A percentile compares a stretch with the other conserved stretches of the same genome.
Evolutionary conservation across 2,113 vertebrate genomes (phyloP).

Genomic region (Solenodon paradoxus): DNA sequence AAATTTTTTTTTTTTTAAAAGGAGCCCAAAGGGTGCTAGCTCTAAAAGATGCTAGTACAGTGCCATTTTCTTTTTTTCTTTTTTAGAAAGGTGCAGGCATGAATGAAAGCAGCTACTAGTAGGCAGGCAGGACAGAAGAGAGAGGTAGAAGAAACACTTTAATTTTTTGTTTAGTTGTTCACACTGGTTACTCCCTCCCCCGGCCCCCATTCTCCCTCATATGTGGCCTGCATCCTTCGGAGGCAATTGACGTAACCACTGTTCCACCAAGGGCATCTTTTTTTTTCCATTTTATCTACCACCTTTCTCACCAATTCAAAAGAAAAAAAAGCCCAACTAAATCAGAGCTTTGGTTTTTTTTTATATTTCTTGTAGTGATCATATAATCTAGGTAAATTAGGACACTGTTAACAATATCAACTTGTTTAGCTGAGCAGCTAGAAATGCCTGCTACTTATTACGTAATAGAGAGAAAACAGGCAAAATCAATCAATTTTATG

Average conservation of each 20-base stretch:
- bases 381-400: not conserved
- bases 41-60: not conserved
- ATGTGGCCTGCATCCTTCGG: too few species aligned
- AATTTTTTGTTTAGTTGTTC: too few species aligned
- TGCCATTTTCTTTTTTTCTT: not conserved
- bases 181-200: too few species aligned
- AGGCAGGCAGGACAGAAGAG: too few species aligned
- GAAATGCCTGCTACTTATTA: not conserved
- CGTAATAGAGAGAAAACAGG: not conserved
- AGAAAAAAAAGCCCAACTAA: not conserved
- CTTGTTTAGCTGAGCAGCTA: not conserved
- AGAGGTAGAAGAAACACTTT: too few species aligned
- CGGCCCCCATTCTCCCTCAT: too few species aligned
- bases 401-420: not conserved
- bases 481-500: not conserved
- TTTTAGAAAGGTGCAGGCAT: too few species aligned
- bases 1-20: not conserved
- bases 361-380: not conserved
- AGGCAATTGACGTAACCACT: too few species aligned
- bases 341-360: slow-evolving; percentile 3
- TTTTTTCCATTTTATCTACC: not conserved
- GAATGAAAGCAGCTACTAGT: too few species aligned
- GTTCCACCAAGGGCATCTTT: too few species aligned
- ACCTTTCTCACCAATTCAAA: not conserved
- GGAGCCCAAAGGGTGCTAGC: not conserved